Evolutionary conservation across 2,797 vertebrate genomes (phyloP).

Genomic region (Dallia pectoralis): DNA sequence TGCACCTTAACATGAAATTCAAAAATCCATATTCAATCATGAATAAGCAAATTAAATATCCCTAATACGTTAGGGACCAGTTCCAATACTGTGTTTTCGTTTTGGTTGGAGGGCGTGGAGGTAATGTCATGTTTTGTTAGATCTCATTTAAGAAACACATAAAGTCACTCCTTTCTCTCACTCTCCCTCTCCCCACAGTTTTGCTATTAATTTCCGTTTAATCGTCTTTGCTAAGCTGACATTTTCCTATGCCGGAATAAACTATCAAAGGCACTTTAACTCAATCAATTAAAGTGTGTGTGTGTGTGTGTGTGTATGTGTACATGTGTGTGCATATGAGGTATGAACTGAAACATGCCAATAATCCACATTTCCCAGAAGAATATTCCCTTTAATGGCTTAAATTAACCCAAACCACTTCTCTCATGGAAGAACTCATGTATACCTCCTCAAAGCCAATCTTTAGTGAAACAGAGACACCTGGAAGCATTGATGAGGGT

Average conservation of each 20-base stretch:
- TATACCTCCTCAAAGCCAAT: neutral
- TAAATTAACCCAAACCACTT: neutral
- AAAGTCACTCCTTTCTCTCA: too few relatives aligned
- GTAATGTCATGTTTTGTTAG: too few relatives aligned
- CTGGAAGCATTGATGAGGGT: neutral
- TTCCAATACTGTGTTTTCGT: too few relatives aligned
- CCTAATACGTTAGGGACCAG: too few relatives aligned
- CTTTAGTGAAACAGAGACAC: neutral
- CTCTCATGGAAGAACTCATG: too few relatives aligned
- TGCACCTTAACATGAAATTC: too few relatives aligned
- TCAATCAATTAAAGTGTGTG: constrained; percentile 53
- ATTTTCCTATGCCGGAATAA: constrained; percentile 55
- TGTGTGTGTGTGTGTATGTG: constrained; percentile 3
- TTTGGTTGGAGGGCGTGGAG: too few relatives aligned
- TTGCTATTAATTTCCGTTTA: constrained; percentile 58
- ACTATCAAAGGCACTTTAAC: constrained; percentile 57
- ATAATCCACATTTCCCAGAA: neutral
- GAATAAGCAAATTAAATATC: too few relatives aligned
- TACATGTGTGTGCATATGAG: neutral
- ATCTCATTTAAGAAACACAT: too few relatives aligned
- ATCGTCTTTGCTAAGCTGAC: constrained; percentile 57
- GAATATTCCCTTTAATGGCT: neutral
- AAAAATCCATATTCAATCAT: too few relatives aligned
- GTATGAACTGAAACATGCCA: neutral
- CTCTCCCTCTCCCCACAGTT: constrained; percentile 5